Percentiles rank a stretch among this genome's conserved stretches.
These are phyloP conservation scores for Meandrina meandrites DNA, from an alignment of 92 coral and sea anemone genomes.

Conservation along the genomic window DNA sequence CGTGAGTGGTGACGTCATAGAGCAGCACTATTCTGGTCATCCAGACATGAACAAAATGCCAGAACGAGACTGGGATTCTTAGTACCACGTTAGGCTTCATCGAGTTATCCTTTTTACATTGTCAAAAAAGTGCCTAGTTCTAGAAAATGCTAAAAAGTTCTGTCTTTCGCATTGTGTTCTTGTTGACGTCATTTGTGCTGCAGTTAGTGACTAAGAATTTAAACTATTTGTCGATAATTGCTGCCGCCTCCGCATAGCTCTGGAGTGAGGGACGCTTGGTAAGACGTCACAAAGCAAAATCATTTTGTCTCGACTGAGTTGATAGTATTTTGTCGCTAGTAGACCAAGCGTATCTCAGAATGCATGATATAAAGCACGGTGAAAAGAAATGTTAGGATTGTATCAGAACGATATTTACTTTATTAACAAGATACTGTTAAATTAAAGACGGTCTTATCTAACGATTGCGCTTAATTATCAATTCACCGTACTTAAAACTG, in stretches of 20 bases:
- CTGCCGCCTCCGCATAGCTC: background rate
- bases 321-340: background rate
- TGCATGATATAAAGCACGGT: background rate
- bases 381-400: background rate
- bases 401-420: background rate
- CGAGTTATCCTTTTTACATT: too few species aligned
- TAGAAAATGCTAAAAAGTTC: background rate
- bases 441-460: too few species aligned
- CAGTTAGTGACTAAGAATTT: background rate
- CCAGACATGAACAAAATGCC: too few species aligned
- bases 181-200: background rate
- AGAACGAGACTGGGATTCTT: too few species aligned
- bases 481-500: too few species aligned
- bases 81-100: too few species aligned
- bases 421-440: background rate
- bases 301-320: background rate
- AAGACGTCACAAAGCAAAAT: background rate
- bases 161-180: too few species aligned
- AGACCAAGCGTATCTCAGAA: background rate
- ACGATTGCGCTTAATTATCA: background rate
- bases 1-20: too few species aligned
- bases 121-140: background rate
- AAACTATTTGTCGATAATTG: background rate
- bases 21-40: too few species aligned
- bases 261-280: background rate